Percentiles rank a stretch among this genome's conserved stretches.
Conservation (phyloP, 2,888 invertebrate species). For the Clivina fossor region DNA sequence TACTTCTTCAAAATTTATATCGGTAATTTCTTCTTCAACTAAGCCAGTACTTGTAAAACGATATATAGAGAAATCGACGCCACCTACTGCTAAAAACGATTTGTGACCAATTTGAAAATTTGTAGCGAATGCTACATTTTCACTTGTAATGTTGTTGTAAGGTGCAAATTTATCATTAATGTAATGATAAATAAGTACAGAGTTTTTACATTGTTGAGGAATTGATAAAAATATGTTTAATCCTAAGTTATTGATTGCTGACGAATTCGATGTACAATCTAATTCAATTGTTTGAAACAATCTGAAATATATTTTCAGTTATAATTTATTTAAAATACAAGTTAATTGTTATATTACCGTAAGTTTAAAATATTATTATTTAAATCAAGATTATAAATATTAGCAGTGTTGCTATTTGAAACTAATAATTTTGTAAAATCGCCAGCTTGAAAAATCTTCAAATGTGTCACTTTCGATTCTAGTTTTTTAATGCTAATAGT, state of each 20-base stretch:
- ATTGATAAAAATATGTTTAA: constrained; percentile 45
- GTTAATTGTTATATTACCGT: constrained; percentile 44
- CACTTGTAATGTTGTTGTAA: constrained; percentile 44
- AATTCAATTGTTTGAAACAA: constrained; percentile 45
- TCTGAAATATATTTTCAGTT: constrained; percentile 40
- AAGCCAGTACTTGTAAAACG: constrained; percentile 44
- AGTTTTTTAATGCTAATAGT: constrained; percentile 39
- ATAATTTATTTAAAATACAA: not conserved
- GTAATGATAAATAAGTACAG: constrained; percentile 46
- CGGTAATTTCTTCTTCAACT: constrained; percentile 40
- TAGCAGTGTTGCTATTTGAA: constrained; percentile 40
- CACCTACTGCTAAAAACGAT: constrained; percentile 50
- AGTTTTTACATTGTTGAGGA: constrained; percentile 43
- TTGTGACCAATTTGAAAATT: constrained; percentile 50
- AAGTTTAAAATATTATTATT: constrained; percentile 40
- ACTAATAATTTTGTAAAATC: constrained; percentile 45
- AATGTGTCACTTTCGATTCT: constrained; percentile 38
- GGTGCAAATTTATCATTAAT: constrained; percentile 41
- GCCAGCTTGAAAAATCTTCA: constrained; percentile 44
- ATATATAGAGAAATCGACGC: constrained; percentile 46
- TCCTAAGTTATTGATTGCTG: constrained; percentile 44
- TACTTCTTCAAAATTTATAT: constrained; percentile 46
- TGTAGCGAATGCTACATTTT: constrained; percentile 43
- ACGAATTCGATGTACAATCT: constrained; percentile 41
- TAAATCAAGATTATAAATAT: constrained; percentile 49